Conservation (phyloP, 1,140 invertebrate genomes). For the Psilanteris sp. region DNA sequence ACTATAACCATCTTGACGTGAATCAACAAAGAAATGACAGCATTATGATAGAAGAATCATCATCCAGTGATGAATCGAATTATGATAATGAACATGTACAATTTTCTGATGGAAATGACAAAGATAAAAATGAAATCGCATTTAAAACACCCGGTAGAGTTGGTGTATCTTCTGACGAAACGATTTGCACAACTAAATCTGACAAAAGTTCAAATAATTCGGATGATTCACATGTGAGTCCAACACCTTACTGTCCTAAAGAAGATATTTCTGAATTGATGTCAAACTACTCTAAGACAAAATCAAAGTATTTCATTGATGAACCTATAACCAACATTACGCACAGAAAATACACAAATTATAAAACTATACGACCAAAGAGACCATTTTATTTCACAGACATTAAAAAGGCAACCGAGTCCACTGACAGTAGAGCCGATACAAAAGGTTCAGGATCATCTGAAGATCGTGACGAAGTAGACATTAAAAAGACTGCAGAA, state of each 20-base stretch:
- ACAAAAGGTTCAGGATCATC: constrained; percentile 54
- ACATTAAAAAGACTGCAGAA: neutral
- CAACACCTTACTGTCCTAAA: constrained; percentile 12
- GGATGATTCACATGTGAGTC: constrained; percentile 25
- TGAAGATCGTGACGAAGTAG: constrained; percentile 25
- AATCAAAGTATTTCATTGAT: constrained; percentile 41
- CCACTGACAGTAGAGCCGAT: constrained; percentile 57
- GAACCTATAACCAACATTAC: constrained; percentile 19
- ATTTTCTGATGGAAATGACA: constrained; percentile 19
- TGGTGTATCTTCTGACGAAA: constrained; percentile 50
- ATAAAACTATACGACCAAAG: constrained; percentile 50
- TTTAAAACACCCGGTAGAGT: neutral
- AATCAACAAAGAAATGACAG: constrained; percentile 23
- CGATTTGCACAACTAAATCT: constrained; percentile 39
- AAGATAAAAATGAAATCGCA: neutral
- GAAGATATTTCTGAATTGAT: constrained; percentile 5
- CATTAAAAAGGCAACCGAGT: constrained; percentile 59
- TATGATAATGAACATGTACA: constrained; percentile 44
- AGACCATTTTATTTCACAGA: constrained; percentile 59
- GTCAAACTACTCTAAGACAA: constrained; percentile 30
- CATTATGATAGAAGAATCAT: constrained; percentile 51
- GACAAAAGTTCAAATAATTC: constrained; percentile 35
- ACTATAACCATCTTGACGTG: constrained; percentile 13
- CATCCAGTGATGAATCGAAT: constrained; percentile 55
- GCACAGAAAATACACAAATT: constrained; percentile 34